Base-by-base conservation (phyloP, 2,113 vertebrate species). In the Montifringilla adamsi region DNA sequence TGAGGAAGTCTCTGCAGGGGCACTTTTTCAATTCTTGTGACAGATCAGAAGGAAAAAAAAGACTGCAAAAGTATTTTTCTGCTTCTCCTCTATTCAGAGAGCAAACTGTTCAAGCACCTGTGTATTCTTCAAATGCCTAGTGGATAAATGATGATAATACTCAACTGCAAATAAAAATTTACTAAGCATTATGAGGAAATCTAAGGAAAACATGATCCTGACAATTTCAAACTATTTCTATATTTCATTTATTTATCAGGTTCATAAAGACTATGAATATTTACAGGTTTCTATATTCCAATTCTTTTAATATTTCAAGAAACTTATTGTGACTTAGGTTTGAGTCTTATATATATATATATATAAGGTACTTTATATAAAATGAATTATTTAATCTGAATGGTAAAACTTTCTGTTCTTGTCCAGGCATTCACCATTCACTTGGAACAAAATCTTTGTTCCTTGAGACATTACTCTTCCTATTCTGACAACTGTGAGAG, bases 1-100 rank as follows among this genome's bases (percentile, higher is more conserved):
- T 86, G 79, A 93, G 58, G 92, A 93, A 87, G 50, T 41, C 39
- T 78, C 59, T 69, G 47, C 5, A 78, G 55, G n/a, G 60, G 60
- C 21, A 67, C 75, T 75, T 91, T 58, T 84, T 56, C 85, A 84
- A 56, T 62, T 55, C 37, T 92, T 72, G 19, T 74, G 91, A 85
- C 41, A 88, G 52, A 81, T 94, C 89, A 95, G 89, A 92, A 92
- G 68, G 85, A 95, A 88, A 95, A 95, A 93, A 94, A 94, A 91
- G 88, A 95, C 60, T 84, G 73, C 39, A 89, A 70, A 92, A 76
- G n/a, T 62, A 64, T 74, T 92, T 83, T 91, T 86, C 84, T 74
- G 79, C 24, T 55, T 88, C 47, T 44, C 39, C 56, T 77, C 70
- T 84, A 47, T 87, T 91, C 47, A 80, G 52, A 55, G 55, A 96